These are phyloP conservation scores for Eremobia ochroleuca DNA, from an alignment of 2,888 invertebrate species.

Conservation along the genomic window DNA sequence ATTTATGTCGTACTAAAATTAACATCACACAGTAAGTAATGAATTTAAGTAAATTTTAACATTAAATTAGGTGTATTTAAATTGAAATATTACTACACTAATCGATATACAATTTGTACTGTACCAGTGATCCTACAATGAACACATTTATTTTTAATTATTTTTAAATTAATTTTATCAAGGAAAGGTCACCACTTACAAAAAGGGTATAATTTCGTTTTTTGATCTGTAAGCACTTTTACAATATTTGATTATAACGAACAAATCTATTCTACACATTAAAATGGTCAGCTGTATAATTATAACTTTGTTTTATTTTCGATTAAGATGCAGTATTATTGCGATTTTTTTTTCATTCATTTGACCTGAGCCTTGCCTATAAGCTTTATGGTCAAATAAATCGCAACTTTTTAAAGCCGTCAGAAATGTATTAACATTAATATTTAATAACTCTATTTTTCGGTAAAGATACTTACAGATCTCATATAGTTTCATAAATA, in stretches of 20 bases:
- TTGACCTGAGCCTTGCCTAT: slow-evolving; percentile 12
- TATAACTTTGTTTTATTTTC: slow-evolving; percentile 23
- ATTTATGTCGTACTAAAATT: slow-evolving; percentile 14
- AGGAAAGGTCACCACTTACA: slow-evolving; percentile 77
- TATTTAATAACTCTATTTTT: slow-evolving; percentile 29
- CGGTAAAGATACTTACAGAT: slow-evolving; percentile 80
- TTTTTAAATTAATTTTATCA: slow-evolving; percentile 18
- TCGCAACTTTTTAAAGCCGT: slow-evolving; percentile 28
- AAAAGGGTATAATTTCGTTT: slow-evolving; percentile 69
- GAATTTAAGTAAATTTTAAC: slow-evolving; percentile 13
- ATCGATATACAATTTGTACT: slow-evolving; percentile 64
- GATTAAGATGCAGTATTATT: slow-evolving; percentile 17
- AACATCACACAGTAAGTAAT: slow-evolving; percentile 1
- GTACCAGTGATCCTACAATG: slow-evolving; percentile 57
- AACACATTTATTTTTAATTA: slow-evolving; percentile 58
- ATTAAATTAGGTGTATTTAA: slow-evolving; percentile 35
- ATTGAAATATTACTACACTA: slow-evolving; percentile 30
- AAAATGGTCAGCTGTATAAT: slow-evolving; percentile 38
- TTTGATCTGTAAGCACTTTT: slow-evolving; percentile 76
- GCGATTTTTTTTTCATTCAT: slow-evolving; percentile 12
- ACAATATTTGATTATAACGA: slow-evolving; percentile 42
- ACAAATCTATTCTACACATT: slow-evolving; percentile 42
- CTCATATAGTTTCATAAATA: slow-evolving; percentile 72
- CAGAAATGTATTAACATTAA: slow-evolving; percentile 32
- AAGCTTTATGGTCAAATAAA: slow-evolving; percentile 10